Evolutionary conservation across 2,888 invertebrate species (phyloP).

Genomic region (Rhogogaster chlorosoma): DNA sequence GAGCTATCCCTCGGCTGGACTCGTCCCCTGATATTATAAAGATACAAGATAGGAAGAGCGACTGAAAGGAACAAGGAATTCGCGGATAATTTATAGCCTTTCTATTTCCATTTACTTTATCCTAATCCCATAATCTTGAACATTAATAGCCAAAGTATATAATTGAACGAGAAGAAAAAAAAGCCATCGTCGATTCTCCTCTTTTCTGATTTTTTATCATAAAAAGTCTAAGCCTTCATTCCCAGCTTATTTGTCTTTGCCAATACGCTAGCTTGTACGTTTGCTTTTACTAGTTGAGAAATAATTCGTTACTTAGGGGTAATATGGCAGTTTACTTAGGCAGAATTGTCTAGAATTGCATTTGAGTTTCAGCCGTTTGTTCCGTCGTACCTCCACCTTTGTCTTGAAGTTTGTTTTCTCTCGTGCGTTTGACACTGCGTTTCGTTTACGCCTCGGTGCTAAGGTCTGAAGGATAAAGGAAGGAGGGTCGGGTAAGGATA

Average conservation of each 20-base stretch:
- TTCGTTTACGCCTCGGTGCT: neutral
- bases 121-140: neutral
- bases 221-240: neutral
- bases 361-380: neutral
- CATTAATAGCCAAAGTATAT: neutral
- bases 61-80: neutral
- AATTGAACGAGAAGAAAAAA: neutral
- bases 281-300: neutral
- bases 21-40: neutral
- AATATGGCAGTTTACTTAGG: neutral
- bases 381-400: neutral
- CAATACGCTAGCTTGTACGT: neutral
- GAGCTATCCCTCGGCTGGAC: neutral
- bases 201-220: neutral
- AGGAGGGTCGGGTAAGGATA: neutral
- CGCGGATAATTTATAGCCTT: neutral
- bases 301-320: neutral
- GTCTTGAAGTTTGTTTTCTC: neutral
- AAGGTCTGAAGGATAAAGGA: neutral
- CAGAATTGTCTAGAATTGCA: neutral
- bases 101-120: neutral
- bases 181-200: neutral
- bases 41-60: neutral
- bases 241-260: neutral
- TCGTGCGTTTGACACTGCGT: constrained; percentile 4